A percentile compares a stretch with the other conserved stretches of the same genome.
These are phyloP conservation scores for Drosophila ananassae DNA, from an alignment of 1,140 invertebrate species.

Conservation along the genomic window DNA sequence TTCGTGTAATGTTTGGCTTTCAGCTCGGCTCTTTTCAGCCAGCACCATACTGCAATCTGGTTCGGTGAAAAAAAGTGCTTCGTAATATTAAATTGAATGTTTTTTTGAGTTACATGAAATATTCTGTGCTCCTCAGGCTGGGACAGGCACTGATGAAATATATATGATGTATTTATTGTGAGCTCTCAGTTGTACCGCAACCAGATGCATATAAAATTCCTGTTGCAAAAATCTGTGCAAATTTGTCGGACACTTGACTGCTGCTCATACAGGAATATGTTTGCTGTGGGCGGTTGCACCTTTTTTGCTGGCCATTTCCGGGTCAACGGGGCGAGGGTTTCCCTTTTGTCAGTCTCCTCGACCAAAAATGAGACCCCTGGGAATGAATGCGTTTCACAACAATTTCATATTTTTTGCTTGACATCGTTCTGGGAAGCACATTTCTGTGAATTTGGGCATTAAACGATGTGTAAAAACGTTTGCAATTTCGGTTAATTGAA, in stretches of 20 bases:
- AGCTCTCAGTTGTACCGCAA: neutral
- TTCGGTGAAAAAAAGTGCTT: constrained; percentile 19
- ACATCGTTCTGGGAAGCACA: constrained; percentile 26
- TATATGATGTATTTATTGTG: constrained; percentile 21
- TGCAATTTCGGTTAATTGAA: constrained; percentile 70
- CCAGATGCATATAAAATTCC: constrained; percentile 31
- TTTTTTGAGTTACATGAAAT: constrained; percentile 15
- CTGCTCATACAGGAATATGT: constrained; percentile 35
- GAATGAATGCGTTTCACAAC: constrained; percentile 22
- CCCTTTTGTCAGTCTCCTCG: constrained; percentile 12
- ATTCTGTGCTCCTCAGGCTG: constrained; percentile 10
- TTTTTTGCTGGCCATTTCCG: constrained; percentile 46
- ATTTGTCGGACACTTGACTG: constrained; percentile 39
- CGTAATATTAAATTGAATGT: constrained; percentile 58
- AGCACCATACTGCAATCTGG: constrained; percentile 18
- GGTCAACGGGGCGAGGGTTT: constrained; percentile 34
- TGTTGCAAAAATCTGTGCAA: constrained; percentile 45
- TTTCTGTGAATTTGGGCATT: constrained; percentile 64
- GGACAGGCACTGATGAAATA: constrained; percentile 20
- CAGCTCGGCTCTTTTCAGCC: constrained; percentile 49
- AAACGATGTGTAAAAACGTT: constrained; percentile 71
- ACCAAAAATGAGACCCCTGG: constrained; percentile 30
- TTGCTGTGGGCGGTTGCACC: constrained; percentile 40
- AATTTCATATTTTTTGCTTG: constrained; percentile 18
- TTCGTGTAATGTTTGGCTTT: constrained; percentile 56